Conservation (phyloP, 2,797 vertebrate species). For the Botia kubotai region DNA sequence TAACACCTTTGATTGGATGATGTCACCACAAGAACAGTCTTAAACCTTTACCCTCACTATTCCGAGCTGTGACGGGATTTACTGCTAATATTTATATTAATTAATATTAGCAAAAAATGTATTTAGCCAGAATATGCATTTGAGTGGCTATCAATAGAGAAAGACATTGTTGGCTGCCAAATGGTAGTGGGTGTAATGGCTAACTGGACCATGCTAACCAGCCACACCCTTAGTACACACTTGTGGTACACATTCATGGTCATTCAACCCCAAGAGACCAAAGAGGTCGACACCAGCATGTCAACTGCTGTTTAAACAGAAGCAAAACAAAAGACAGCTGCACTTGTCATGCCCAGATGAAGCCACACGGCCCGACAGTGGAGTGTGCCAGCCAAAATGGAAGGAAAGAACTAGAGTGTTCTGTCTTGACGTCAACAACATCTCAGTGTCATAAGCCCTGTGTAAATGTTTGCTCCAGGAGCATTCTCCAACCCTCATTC, state of each 20-base stretch:
- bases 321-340: background rate
- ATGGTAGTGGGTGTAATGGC: too few species aligned
- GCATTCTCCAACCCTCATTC: constrained; percentile 49
- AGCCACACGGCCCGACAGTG: background rate
- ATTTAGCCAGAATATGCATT: too few species aligned
- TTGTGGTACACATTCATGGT: background rate
- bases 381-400: constrained; percentile 10
- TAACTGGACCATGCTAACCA: too few species aligned
- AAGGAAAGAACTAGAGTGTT: constrained; percentile 32
- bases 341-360: constrained; percentile 13
- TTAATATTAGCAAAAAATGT: too few species aligned
- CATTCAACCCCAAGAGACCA: background rate
- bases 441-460: constrained; percentile 41
- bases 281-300: background rate
- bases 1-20: too few species aligned
- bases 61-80: too few species aligned
- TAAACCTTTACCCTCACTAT: too few species aligned
- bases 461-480: constrained; percentile 55
- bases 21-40: too few species aligned
- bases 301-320: constrained; percentile 29
- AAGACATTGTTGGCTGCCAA: too few species aligned
- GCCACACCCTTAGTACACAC: background rate
- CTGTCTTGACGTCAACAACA: constrained; percentile 53
- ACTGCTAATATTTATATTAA: too few species aligned
- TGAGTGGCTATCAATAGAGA: too few species aligned